These are phyloP conservation scores for Parascotia fuliginaria DNA, from an alignment of 2,888 invertebrate species.

Conservation along the genomic window DNA sequence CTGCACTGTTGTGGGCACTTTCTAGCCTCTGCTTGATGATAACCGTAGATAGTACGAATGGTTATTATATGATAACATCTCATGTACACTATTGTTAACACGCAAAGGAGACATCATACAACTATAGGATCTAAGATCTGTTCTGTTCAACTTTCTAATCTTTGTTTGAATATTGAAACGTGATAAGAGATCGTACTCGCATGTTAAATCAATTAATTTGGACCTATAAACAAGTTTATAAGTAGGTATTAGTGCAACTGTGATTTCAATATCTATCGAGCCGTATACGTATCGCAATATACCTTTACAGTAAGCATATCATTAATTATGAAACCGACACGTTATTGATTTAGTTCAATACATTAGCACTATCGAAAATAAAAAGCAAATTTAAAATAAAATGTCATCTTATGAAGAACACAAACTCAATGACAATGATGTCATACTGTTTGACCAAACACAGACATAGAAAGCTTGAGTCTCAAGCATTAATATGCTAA, in stretches of 20 bases:
- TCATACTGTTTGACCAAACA: conserved; percentile 49
- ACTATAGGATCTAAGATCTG: conserved; percentile 49
- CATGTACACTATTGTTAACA: conserved; percentile 54
- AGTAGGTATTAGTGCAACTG: conserved; percentile 47
- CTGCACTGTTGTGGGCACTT: conserved; percentile 38
- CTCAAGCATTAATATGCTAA: conserved; percentile 78
- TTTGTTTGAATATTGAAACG: conserved; percentile 57
- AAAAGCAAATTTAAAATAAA: conserved; percentile 11
- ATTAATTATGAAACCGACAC: conserved; percentile 52
- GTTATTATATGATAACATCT: conserved; percentile 66
- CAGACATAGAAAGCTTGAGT: conserved; percentile 76
- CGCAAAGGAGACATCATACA: conserved; percentile 41
- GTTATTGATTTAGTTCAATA: conserved; percentile 49
- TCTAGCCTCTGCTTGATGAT: conserved; percentile 64
- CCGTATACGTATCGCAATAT: conserved; percentile 56
- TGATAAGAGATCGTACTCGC: conserved; percentile 54
- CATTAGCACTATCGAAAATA: conserved; percentile 21
- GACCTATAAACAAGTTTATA: conserved; percentile 46
- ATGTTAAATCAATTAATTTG: conserved; percentile 44
- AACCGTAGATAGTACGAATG: conserved; percentile 57
- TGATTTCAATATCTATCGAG: conserved; percentile 56
- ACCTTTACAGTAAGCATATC: conserved; percentile 36
- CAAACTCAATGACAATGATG: conserved; percentile 44
- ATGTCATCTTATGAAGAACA: conserved; percentile 26
- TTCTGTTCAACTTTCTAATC: conserved; percentile 73